Base-by-base conservation (phyloP, 2,888 invertebrate genomes). In the Elmis aenea region DNA sequence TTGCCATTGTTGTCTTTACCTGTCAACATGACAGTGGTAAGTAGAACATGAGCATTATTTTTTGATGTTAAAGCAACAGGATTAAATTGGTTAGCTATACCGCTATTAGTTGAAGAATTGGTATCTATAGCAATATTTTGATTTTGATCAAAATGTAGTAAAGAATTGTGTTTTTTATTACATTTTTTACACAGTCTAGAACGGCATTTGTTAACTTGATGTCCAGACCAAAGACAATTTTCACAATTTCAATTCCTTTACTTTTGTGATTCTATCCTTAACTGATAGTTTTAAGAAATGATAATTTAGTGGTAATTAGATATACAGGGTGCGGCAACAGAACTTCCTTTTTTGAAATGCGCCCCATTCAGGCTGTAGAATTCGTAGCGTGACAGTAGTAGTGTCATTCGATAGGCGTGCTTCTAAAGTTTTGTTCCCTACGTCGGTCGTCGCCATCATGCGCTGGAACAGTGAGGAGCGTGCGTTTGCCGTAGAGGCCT, bases 131-230 rank as follows among this genome's bases (percentile, higher is more conserved):
- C n/a, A n/a, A n/a, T n/a, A n/a, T n/a, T n/a, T n/a, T n/a, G n/a
- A n/a, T n/a, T 20, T 20, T 20, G 20, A 6, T 20, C n/a, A n/a
- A 20, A 20, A n/a, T 24, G 25, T 24, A 24, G n/a, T 11, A 24
- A 24, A 9, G 25, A 24, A 11, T 24, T 24, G 9, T 24, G 25
- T 24, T 24, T 6, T 9, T 24, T 24, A n/a, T 24, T 5, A 24
- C 25, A 24, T 6, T 24, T n/a, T 5, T 5, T 6, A 11, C 25
- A 24, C n/a, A 5, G 6, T 24, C 25, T 5, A 5, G 25, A 24
- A 5, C 11, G 5, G n/a, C 25, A 24, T 9, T 24, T 5, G 6
- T n/a, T 9, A 10, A 6, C 9, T 9, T 5, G 5, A 24, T 24
- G 25, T 10, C 25, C 25, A 5, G 25, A 5, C 5, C 25, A 11